Conservation (phyloP, 2,113 vertebrate genomes). For the Crotophaga sulcirostris region DNA sequence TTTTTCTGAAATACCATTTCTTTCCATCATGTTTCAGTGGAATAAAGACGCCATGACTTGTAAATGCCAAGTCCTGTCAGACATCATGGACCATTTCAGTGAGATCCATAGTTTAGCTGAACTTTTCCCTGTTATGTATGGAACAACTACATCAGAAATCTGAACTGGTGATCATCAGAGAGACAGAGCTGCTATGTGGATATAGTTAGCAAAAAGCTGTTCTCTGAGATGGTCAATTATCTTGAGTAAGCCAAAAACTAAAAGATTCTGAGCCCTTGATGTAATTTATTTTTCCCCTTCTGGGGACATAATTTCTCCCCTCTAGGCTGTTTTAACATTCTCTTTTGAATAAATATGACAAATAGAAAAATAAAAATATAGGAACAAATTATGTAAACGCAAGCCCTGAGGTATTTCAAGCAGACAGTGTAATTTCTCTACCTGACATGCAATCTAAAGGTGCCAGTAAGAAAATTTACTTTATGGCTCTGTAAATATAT, state of each 20-base stretch:
- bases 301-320: slow-evolving; percentile 8
- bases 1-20: background rate
- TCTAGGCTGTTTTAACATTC: slow-evolving; percentile 33
- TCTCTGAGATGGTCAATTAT: background rate
- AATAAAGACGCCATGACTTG: background rate
- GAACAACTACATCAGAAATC: background rate
- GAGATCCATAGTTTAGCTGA: background rate
- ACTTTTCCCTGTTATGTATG: background rate
- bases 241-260: background rate
- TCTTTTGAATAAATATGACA: slow-evolving; percentile 68
- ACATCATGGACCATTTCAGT: background rate
- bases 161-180: background rate
- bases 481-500: background rate
- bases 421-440: slow-evolving; percentile 46
- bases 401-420: slow-evolving; percentile 79
- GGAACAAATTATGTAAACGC: slow-evolving; percentile 68
- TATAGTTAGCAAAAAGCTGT: background rate
- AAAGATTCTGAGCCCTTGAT: slow-evolving; percentile 8
- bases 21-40: background rate
- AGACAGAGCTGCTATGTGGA: background rate
- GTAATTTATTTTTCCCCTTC: slow-evolving; percentile 21
- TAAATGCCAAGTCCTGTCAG: background rate
- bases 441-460: slow-evolving; percentile 13
- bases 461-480: slow-evolving; percentile 26
- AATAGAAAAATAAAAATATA: slow-evolving; percentile 59